Evolutionary conservation across 2,888 invertebrate genomes (phyloP), one percentile per base, ranked within the genome.

Genomic region (Mythimna vitellina): DNA sequence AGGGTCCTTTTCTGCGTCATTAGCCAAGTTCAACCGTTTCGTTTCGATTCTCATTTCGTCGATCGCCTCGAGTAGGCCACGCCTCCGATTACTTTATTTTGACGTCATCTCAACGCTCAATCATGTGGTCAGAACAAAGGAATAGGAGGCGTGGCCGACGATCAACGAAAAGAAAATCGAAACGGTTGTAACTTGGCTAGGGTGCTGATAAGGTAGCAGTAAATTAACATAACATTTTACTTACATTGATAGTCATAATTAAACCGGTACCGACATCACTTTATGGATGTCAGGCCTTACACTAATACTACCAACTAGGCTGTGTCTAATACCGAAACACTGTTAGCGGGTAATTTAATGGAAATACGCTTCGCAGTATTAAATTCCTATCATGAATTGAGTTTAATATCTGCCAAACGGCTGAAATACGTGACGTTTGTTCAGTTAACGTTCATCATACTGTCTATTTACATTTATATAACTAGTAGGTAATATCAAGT

Each of bases 321-420:
- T 46, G 17, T 60, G 14, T 62, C 17, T 57, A 65, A 69, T 75
- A 62, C 42, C 6, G 57, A 65, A 49, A 69, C 42, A 63, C 20
- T 53, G 58, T 64, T 46, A 81, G 70, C n/a, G 22, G 29, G 54
- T 60, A 63, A 76, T 81, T 65, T 65, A 70, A 76, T 63, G n/a
- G 54, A 5, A 60, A 66, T 66, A 51, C 29, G 76, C 54, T 65
- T 10, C 12, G 9, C 54, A 20, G 51, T 78, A 81, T 78, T 76
- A 70, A 66, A 78, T 76, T 81, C 70, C 78, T 60, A 78, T 76
- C 65, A 60, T 38, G 62, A 42, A 42, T 56, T 22, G 22, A 76
- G 56, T 64, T 22, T 81, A 81, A 81, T 81, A 70, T 78, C 53
- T 76, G 57, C 53, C 49, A 65, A 62, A 81, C n/a, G 54, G 10